Evolutionary conservation across 2,113 vertebrate genomes (phyloP), one percentile per base, ranked within the genome.

Genomic region (Pollachius pollachius): DNA sequence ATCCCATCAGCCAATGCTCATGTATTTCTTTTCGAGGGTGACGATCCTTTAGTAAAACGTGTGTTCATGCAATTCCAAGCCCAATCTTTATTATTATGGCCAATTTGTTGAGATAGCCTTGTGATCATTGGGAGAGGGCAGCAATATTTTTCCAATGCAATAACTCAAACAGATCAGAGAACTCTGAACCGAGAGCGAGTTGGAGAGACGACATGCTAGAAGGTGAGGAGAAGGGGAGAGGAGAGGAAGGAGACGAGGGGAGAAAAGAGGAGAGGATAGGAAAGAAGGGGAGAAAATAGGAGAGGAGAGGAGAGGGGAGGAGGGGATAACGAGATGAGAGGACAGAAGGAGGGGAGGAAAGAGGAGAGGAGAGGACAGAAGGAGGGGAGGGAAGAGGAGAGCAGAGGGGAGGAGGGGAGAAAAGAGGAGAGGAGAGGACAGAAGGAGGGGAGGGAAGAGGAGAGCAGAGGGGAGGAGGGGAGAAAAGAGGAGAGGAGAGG

Each of bases 381-480:
- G 25, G 19, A 18, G 16, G 60, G 56, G 7, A 63, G 19, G 23
- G 19, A 59, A 16, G 34, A 18, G 30, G 11, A 48, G 52, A 59
- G 60, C n/a, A 21, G 58, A n/a, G 13, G 18, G 60, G 25, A 25
- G 60, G 15, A 25, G 23, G 21, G 23, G 60, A 62, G 60, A 1
- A 4, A 15, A 12, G 18, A 61, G 64, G 48, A 66, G 64, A 16
- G 48, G 54, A 11, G 71, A 72, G 66, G 66, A 34, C 48, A 74
- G 61, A 66, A 68, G 63, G 25, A 18, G 15, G 19, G 52, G 70
- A 34, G 34, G n/a, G n/a, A n/a, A 30, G 15, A 16, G 7, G 18
- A 8, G 68, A 70, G 30, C 1, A 15, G 57, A 58, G 57, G n/a
- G 57, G n/a, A 17, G n/a, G 9, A 17, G 12, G n/a, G 57, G 57